Base-by-base conservation (phyloP, 2,888 invertebrate genomes). In the Lithophane semibrunnea region DNA sequence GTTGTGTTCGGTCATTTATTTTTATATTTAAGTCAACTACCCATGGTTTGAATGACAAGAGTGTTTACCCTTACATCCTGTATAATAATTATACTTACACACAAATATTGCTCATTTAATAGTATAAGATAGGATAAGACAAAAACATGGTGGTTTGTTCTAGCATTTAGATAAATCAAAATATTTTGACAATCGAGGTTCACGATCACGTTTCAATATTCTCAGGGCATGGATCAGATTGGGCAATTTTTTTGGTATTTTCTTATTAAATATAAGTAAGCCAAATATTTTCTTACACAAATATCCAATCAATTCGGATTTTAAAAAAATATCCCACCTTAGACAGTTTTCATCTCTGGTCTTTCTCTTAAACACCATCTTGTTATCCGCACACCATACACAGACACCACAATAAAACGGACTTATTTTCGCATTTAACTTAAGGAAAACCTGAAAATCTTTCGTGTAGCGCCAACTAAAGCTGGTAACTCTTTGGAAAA, bases 381-480 rank as follows among this genome's bases (percentile, higher is more conserved):
- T 58, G 0, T 18, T 13, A 58, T 13, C 74, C 65, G n/a, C n/a
- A 73, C 49, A 77, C 42, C 3, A 8, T 24, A n/a, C 54, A 70
- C 70, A 54, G 4, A 58, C 44, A 37, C 61, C 7, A 77, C 37
- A 75, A 12, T 56, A 63, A 52, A 29, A 66, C 12, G 1, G 1
- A 18, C 0, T 64, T 42, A 52, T n/a, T 81, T 66, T 13, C 60
- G 42, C 24, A 63, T 7, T 5, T 37, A 37, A 37, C 37, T 5
- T 37, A 37, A 37, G 37, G 5, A 37, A 37, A 37, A 66, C 13
- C 0, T n/a, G 0, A 56, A 49, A n/a, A 44, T 21, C 3, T 63
- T 64, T 75, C 82, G 44, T 68, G 44, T 21, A 82, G 7, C 29
- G 10, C 8, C 29, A 29, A 56, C 12, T 44, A 12, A 67, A 56